Percentiles rank a stretch among this genome's conserved stretches.
Conservation (phyloP, 2,888 invertebrate genomes). For the Calephelis perditalis region DNA sequence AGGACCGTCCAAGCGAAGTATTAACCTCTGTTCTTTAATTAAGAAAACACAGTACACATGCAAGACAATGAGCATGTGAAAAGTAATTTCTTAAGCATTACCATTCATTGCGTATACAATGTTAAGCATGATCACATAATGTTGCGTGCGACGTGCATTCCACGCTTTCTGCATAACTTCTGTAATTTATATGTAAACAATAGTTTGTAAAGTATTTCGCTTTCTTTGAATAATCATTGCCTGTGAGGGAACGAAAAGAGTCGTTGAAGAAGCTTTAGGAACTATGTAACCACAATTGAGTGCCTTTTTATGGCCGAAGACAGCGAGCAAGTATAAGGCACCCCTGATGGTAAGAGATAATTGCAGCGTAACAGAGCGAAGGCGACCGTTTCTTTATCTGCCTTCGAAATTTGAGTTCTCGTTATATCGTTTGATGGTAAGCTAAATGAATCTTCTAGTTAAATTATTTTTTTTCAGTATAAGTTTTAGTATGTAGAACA, state of each 20-base stretch:
- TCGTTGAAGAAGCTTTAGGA: no score
- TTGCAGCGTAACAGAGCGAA: no score
- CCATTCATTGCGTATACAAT: constrained; percentile 4
- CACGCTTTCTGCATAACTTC: constrained; percentile 9
- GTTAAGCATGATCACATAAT: constrained; percentile 10
- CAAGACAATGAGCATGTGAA: constrained; percentile 10
- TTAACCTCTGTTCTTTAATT: constrained; percentile 2
- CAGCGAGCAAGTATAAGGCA: no score
- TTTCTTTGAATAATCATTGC: background rate
- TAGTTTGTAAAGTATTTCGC: constrained; percentile 2
- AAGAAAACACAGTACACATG: background rate
- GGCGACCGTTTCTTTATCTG: no score
- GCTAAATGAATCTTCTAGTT: no score
- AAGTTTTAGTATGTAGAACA: no score
- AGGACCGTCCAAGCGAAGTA: background rate
- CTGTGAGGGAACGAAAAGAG: background rate
- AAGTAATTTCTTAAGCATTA: constrained; percentile 9
- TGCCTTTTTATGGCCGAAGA: no score
- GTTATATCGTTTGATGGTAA: no score
- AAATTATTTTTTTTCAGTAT: no score
- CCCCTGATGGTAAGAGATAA: no score
- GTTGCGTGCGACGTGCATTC: constrained; percentile 8
- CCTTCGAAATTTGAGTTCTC: no score
- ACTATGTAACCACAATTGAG: no score
- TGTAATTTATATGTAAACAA: constrained; percentile 6